Evolutionary conservation across 2,797 vertebrate species (phyloP).

Genomic region (Xenops minutus): DNA sequence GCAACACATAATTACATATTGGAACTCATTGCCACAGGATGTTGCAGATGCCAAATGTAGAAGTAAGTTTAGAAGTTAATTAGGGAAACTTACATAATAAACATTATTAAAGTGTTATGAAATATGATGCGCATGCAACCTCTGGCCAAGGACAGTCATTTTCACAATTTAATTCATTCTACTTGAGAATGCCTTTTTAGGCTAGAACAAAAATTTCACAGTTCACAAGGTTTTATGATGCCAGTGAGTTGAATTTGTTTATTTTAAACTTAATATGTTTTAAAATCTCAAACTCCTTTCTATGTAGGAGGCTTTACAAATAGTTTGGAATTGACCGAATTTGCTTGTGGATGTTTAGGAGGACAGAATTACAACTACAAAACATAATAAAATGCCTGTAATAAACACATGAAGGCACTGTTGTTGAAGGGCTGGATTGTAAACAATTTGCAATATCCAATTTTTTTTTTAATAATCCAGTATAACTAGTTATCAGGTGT

Average conservation of each 20-base stretch:
- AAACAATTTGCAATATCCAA: neutral
- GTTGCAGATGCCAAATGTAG: slow-evolving; percentile 15
- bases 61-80: slow-evolving; percentile 34
- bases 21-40: slow-evolving; percentile 5
- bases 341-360: neutral
- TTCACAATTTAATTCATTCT: neutral
- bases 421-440: slow-evolving; percentile 11
- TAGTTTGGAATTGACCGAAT: slow-evolving; percentile 10
- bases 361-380: neutral
- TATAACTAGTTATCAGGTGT: neutral
- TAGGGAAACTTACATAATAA: slow-evolving; percentile 25
- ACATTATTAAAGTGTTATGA: neutral
- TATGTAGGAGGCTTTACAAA: slow-evolving; percentile 8
- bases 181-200: neutral
- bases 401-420: slow-evolving; percentile 37
- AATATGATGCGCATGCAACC: neutral
- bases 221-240: neutral
- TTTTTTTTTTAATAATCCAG: neutral
- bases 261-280: neutral
- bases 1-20: neutral
- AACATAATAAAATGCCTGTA: neutral
- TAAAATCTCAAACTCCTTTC: neutral
- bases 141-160: neutral
- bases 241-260: slow-evolving; percentile 5
- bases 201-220: neutral